Evolutionary conservation across 2,888 invertebrate genomes (phyloP), one percentile per base, ranked within the genome.

Genomic region (Napeogenes inachia): DNA sequence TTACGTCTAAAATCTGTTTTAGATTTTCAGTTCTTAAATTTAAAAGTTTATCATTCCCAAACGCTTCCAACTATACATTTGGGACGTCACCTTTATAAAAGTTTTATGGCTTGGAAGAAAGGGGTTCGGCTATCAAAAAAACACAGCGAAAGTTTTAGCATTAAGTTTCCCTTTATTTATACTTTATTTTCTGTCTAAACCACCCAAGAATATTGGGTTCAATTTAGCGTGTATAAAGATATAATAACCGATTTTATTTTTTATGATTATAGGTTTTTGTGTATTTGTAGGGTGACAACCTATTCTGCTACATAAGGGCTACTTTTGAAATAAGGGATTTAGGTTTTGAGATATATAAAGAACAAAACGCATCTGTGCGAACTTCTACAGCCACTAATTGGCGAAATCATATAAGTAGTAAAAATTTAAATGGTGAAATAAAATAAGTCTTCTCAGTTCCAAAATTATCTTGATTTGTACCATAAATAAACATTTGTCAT

Each of bases 51-150:
- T 85, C 82, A 80, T 78, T 75, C 78, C 75, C 75, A 70, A 78
- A 78, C 79, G 79, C 75, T 74, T 70, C 70, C 73, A 87, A 87
- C 87, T 87, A 85, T 82, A 79, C 85, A 77, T 76, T 73, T 70
- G 84, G 84, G 86, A 85, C 77, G 78, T 81, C 85, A 84, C 81
- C 79, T 82, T 74, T 79, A 77, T 82, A 86, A 82, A 87, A 87
- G 86, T 87, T 89, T 87, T 86, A 88, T 88, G 87, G 83, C 68
- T 77, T 77, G 85, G 85, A 87, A 88, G 81, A 84, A 87, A 85
- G 81, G 87, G 86, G 80, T 82, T 76, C 75, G 71, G 73, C 82
- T 85, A 86, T 86, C 85, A 81, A 77, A 79, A 78, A 83, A 80
- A 81, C 76, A 80, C 77, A 80, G 81, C 73, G 75, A 63, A 85